Evolutionary conservation across 2,888 invertebrate species (phyloP).

Genomic region (Cryptocephalus primarius): DNA sequence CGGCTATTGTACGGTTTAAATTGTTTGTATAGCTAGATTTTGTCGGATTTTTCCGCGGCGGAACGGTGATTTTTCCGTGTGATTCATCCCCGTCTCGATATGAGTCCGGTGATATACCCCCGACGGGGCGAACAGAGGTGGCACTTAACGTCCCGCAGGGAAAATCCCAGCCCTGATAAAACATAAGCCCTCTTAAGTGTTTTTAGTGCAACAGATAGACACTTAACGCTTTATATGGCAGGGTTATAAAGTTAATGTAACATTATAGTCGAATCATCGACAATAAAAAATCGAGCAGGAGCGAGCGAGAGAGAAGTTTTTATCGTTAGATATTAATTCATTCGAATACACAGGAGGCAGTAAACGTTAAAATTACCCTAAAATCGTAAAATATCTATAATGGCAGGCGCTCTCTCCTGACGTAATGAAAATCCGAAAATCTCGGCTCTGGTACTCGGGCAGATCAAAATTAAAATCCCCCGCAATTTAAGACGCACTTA

Average conservation of each 20-base stretch:
- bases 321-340: slow-evolving; percentile 1
- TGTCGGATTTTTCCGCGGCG: no score
- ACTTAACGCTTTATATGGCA: slow-evolving; percentile 7
- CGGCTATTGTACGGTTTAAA: no score
- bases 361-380: no score
- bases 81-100: no score
- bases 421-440: no score
- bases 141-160: slow-evolving; percentile 23
- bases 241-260: slow-evolving; percentile 8
- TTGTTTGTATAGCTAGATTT: no score
- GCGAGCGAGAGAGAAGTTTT: background rate
- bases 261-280: slow-evolving; percentile 1
- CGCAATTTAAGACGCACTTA: slow-evolving; percentile 13
- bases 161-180: slow-evolving; percentile 15
- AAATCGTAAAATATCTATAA: no score
- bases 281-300: no score
- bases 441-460: no score
- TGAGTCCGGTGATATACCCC: slow-evolving; percentile 5
- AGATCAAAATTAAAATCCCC: slow-evolving; percentile 10
- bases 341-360: no score
- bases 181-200: slow-evolving; percentile 17
- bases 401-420: no score
- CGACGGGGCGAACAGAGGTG: slow-evolving; percentile 16
- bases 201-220: slow-evolving; percentile 11
- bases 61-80: no score